Evolutionary conservation across 2,797 vertebrate species (phyloP).

Genomic region (Steatocranus sp.): DNA sequence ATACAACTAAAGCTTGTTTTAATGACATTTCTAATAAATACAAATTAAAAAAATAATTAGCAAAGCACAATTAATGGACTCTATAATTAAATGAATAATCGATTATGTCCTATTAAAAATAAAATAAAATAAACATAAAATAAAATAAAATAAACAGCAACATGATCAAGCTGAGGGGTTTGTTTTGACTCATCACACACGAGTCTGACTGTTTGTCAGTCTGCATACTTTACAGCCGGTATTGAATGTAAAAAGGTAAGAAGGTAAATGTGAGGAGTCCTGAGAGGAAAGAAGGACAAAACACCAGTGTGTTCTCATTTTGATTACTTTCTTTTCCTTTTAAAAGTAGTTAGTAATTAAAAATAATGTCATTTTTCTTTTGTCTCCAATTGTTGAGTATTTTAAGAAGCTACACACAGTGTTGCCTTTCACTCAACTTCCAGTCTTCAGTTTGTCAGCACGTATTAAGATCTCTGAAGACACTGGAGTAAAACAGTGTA

Average conservation of each 20-base stretch:
- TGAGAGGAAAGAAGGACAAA: background rate
- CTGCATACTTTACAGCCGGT: background rate
- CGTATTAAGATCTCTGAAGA: background rate
- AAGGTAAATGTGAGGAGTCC: background rate
- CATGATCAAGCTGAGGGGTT: background rate
- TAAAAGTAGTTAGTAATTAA: background rate
- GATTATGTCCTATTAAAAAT: background rate
- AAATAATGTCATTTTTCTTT: background rate
- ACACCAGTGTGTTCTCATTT: accelerated
- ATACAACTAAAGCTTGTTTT: background rate
- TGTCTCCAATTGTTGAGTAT: background rate
- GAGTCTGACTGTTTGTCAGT: background rate
- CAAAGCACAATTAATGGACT: background rate
- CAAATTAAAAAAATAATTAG: accelerated
- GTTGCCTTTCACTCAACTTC: accelerated
- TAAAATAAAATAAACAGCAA: background rate
- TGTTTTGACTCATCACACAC: background rate
- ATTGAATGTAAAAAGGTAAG: background rate
- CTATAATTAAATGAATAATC: background rate
- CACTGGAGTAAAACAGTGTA: background rate
- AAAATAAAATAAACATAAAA: background rate
- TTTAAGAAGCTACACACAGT: background rate
- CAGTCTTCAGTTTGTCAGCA: background rate
- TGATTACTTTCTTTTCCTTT: background rate
- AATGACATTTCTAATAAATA: background rate